These are phyloP conservation scores for Xylocopa sonorina DNA, from an alignment of 1,140 invertebrate species.

Conservation along the genomic window DNA sequence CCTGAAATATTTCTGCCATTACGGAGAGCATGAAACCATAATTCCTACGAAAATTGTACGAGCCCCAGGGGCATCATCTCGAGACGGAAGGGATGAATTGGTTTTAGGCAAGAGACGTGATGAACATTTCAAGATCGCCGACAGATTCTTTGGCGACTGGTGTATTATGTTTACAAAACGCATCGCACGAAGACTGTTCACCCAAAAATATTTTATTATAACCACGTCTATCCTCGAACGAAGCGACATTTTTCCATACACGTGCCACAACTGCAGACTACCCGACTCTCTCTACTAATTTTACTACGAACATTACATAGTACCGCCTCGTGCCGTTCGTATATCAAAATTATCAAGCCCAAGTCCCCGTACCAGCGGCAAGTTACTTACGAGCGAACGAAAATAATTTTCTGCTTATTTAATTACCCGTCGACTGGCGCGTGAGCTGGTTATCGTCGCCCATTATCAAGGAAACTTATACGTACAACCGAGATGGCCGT, in stretches of 20 bases:
- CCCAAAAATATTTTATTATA: too few species aligned
- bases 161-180: too few species aligned
- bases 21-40: constrained; percentile 18
- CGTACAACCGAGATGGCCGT: too few species aligned
- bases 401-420: constrained; percentile 6
- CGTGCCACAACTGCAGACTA: not conserved
- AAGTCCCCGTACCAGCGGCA: not conserved
- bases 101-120: not conserved
- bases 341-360: constrained; percentile 25
- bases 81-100: not conserved
- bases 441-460: not conserved
- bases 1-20: constrained; percentile 24
- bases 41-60: not conserved
- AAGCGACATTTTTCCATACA: not conserved
- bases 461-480: too few species aligned
- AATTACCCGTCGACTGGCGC: not conserved
- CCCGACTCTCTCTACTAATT: not conserved
- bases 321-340: not conserved
- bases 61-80: not conserved
- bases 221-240: too few species aligned
- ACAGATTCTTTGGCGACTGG: too few species aligned
- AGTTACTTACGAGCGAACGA: not conserved
- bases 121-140: not conserved
- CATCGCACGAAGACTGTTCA: too few species aligned
- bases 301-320: not conserved